Evolutionary conservation across 2,888 invertebrate species (phyloP).

Genomic region (Thumatha senex): DNA sequence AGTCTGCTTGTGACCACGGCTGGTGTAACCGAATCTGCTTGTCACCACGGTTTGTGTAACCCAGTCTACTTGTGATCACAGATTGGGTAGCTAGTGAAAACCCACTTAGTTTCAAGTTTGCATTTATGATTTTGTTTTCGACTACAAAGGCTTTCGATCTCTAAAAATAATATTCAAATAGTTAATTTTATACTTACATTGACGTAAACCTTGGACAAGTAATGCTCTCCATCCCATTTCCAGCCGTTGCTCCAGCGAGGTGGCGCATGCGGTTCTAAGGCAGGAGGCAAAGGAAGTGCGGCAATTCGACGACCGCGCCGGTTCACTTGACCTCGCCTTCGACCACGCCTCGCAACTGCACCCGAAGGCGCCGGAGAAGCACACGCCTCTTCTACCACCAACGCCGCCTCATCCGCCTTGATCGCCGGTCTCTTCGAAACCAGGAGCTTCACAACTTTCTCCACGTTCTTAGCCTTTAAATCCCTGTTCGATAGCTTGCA

Average conservation of each 20-base stretch:
- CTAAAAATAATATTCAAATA: too few relatives aligned
- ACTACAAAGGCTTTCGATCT: too few relatives aligned
- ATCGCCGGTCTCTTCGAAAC: constrained; percentile 74
- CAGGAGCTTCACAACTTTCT: constrained; percentile 71
- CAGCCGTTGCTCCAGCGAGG: constrained; percentile 94
- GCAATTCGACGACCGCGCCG: constrained; percentile 39
- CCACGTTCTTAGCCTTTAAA: constrained; percentile 66
- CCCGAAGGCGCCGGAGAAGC: constrained; percentile 46
- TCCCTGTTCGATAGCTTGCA: constrained; percentile 60
- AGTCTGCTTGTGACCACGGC: too few relatives aligned
- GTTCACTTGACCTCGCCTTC: constrained; percentile 42
- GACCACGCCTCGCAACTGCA: constrained; percentile 28
- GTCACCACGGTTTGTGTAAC: too few relatives aligned
- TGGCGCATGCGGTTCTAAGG: constrained; percentile 49
- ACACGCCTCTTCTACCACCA: constrained; percentile 67
- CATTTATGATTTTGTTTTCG: too few relatives aligned
- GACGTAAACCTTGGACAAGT: constrained; percentile 92
- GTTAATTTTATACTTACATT: constrained; percentile 86
- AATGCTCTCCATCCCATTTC: constrained; percentile 94
- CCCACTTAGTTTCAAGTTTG: too few relatives aligned
- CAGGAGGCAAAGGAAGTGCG: constrained; percentile 34
- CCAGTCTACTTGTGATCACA: too few relatives aligned
- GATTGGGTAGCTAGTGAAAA: too few relatives aligned
- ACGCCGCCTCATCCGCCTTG: constrained; percentile 67
- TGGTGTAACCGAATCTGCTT: too few relatives aligned